Base-by-base conservation (phyloP, 2,113 vertebrate species). In the Pituophis catenifer region DNA sequence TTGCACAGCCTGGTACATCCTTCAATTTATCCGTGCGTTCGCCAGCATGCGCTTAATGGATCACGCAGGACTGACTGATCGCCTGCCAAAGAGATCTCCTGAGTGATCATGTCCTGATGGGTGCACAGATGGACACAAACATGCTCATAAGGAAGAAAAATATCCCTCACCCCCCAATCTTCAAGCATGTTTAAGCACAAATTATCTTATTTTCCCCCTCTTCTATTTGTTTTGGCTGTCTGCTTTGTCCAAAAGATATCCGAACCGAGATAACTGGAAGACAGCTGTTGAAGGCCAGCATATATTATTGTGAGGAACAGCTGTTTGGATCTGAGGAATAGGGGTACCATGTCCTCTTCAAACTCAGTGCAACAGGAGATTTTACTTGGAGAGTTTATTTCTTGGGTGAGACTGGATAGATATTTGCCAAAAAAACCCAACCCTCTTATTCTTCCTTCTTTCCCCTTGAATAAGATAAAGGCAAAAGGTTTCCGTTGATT, bases 241-340 rank as follows among this genome's bases (percentile, higher is more conserved):
- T 94, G 59, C 93, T 65, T 6, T 33, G 95, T 38, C 91, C 94
- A 86, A 93, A 0, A 94, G 95, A 97, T 96, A 97, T 92, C 96
- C 95, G 92, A 94, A 94, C 95, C 90, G 13, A 94, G 95, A 96
- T 95, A 97, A 97, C 96, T 19, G 93, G 0, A 91, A 94, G 97
- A 65, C 96, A 98, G 97, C 97, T 97, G 97, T 96, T 96, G 93
- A 95, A 93, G 97, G 95, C 95, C 97, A 96, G 95, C 94, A 96
- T 89, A 48, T 93, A 52, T 53, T 17, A 81, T 52, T 96, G 93
- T 90, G 93, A 93, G 33, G 90, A 97, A 96, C 97, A 98, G 96
- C 97, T 98, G 97, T 2, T 93, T 52, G 95, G 89, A 93, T 93
- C 93, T 96, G 50, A 21, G 52, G 88, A 92, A 89, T 81, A 85